A percentile compares a stretch with the other conserved stretches of the same genome.
Evolutionary conservation across 2,113 vertebrate genomes (phyloP).

Genomic region (Coptodon bakossiorum): DNA sequence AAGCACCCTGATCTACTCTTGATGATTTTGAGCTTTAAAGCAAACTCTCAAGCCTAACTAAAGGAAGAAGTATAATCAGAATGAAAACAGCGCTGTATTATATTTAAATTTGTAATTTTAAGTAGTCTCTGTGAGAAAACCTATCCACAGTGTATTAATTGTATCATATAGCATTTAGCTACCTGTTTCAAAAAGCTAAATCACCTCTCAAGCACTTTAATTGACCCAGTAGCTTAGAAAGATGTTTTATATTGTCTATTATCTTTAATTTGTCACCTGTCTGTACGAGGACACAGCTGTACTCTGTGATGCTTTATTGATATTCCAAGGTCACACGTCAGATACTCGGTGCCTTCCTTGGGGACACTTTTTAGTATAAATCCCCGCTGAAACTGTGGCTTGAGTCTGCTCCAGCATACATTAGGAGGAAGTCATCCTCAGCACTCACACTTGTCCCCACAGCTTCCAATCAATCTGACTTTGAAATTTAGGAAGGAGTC

Average conservation of each 20-base stretch:
- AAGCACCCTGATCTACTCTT: background rate
- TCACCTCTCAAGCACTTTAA: background rate
- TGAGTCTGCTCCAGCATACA: slow-evolving; percentile 19
- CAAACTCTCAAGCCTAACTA: background rate
- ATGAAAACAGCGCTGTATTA: background rate
- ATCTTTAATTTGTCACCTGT: background rate
- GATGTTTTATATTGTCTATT: background rate
- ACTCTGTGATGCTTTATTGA: background rate
- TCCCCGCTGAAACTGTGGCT: slow-evolving; percentile 1
- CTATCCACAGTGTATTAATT: background rate
- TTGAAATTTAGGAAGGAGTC: slow-evolving; percentile 16
- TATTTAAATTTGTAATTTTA: background rate
- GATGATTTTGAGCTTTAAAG: background rate
- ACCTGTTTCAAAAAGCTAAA: background rate
- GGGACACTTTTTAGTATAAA: background rate
- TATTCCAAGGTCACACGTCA: slow-evolving; percentile 9
- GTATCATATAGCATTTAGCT: background rate
- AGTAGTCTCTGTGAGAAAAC: background rate
- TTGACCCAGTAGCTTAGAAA: background rate
- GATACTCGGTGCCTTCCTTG: background rate
- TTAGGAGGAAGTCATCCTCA: slow-evolving; percentile 1
- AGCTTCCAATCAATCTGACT: slow-evolving; percentile 36
- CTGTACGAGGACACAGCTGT: background rate
- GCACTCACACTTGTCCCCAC: background rate
- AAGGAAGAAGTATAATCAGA: background rate